phyloP scores from a whole-genome alignment of 2,113 vertebrate genomes.

The Tupaia tana region DNA sequence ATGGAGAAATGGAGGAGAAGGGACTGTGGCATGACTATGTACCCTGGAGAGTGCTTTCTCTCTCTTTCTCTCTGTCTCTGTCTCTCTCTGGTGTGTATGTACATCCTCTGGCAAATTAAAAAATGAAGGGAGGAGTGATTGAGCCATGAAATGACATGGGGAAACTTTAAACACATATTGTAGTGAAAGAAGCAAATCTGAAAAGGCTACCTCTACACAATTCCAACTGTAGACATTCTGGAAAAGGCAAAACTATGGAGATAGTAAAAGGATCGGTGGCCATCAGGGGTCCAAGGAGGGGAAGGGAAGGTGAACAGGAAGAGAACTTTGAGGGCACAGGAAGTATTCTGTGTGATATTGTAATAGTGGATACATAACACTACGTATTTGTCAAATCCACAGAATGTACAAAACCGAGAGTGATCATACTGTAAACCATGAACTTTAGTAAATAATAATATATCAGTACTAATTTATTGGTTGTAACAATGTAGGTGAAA shows the following conservation, averaged over 20 bases:
- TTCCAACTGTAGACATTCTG: rapidly evolving
- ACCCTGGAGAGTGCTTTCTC: too few species aligned
- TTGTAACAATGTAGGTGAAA: background rate
- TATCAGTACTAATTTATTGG: background rate
- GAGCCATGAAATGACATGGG: background rate
- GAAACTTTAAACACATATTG: background rate
- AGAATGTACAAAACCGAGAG: background rate
- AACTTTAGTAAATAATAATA: background rate
- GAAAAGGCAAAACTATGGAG: background rate
- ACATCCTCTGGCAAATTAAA: too few species aligned
- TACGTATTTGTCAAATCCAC: too few species aligned
- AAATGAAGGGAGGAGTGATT: too few species aligned
- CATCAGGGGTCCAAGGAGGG: background rate
- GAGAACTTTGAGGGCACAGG: too few species aligned
- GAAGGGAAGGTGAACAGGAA: background rate
- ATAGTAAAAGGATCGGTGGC: background rate
- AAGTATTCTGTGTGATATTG: background rate
- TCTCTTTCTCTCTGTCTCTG: too few species aligned
- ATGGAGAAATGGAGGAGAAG: too few species aligned
- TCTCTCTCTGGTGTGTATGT: too few species aligned
- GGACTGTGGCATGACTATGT: too few species aligned
- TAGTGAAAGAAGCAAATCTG: background rate
- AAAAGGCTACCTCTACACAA: background rate
- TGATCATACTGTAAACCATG: background rate
- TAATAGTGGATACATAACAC: background rate